phyloP scores from a whole-genome alignment of 2,888 invertebrate genomes.

The Volucella inanis region DNA sequence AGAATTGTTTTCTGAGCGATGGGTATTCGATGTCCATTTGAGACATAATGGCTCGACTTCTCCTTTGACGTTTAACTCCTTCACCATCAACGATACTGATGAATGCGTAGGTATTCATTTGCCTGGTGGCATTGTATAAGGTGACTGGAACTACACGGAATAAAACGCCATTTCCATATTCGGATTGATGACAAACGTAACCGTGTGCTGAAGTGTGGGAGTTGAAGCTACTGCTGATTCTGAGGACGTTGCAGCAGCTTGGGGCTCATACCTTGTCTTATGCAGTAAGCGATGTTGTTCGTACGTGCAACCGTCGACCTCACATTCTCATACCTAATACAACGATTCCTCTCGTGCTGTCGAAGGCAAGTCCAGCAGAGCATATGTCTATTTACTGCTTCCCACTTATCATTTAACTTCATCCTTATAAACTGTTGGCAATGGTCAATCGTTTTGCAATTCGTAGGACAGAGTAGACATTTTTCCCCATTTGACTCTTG shows the following conservation, averaged over 20 bases:
- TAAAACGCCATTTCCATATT: conserved; percentile 15
- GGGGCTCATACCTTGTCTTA: conserved; percentile 9
- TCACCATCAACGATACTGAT: conserved; percentile 64
- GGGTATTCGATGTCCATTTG: too few species aligned
- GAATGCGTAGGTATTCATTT: conserved; percentile 69
- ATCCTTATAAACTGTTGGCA: too few species aligned
- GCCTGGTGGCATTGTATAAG: conserved; percentile 44
- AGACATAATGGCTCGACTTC: conserved; percentile 58
- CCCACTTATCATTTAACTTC: too few species aligned
- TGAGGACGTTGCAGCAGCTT: background rate
- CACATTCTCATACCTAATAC: conserved; percentile 7
- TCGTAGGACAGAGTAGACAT: too few species aligned
- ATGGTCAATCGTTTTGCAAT: too few species aligned
- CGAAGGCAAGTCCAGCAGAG: too few species aligned
- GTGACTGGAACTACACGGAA: conserved; percentile 65
- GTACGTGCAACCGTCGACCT: conserved; percentile 20
- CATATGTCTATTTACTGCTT: too few species aligned
- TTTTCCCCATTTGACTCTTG: too few species aligned
- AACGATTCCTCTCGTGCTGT: too few species aligned
- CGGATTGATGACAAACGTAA: conserved; percentile 18
- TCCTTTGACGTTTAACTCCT: conserved; percentile 47
- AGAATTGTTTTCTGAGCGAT: background rate
- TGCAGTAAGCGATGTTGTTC: conserved; percentile 30
- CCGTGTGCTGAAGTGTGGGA: background rate
- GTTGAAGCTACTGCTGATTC: too few species aligned